Evolutionary conservation across 2,888 invertebrate genomes (phyloP).

Genomic region (Orthonychiurus folsomi): DNA sequence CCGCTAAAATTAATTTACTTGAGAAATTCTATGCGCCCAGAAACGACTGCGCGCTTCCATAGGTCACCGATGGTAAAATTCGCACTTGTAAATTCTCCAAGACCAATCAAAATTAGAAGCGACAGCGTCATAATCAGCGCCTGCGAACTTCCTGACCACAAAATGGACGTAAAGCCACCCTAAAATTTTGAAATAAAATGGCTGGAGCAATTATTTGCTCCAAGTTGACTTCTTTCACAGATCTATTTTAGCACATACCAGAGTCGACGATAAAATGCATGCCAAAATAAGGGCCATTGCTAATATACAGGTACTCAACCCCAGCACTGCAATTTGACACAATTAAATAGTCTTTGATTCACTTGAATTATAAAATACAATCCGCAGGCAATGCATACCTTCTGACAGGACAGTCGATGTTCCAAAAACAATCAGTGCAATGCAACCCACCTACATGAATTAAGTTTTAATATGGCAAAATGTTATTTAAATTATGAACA

Average conservation of each 20-base stretch:
- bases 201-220: not conserved
- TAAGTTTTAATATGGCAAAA: not conserved
- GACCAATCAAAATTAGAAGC: slow-evolving; percentile 14
- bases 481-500: not conserved
- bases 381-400: not conserved
- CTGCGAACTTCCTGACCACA: slow-evolving; percentile 20
- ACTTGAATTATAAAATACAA: not conserved
- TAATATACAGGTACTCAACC: not conserved
- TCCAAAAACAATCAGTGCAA: slow-evolving; percentile 3
- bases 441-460: not conserved
- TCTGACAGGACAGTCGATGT: not conserved
- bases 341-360: not conserved
- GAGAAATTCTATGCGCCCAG: slow-evolving; percentile 20
- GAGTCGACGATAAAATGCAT: not conserved
- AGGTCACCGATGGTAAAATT: slow-evolving; percentile 19
- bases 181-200: slow-evolving; percentile 2
- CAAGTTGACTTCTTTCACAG: not conserved
- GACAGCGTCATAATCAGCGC: slow-evolving; percentile 22
- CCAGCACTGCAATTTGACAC: not conserved
- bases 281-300: not conserved
- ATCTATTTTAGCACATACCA: not conserved
- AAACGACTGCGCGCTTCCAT: slow-evolving; percentile 18
- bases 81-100: slow-evolving; percentile 19
- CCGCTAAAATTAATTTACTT: slow-evolving; percentile 21
- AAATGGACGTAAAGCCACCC: slow-evolving; percentile 20